A percentile compares a stretch with the other conserved stretches of the same genome.
These are phyloP conservation scores for Antheraea assamensis DNA, from an alignment of 2,888 invertebrate species.

Conservation along the genomic window DNA sequence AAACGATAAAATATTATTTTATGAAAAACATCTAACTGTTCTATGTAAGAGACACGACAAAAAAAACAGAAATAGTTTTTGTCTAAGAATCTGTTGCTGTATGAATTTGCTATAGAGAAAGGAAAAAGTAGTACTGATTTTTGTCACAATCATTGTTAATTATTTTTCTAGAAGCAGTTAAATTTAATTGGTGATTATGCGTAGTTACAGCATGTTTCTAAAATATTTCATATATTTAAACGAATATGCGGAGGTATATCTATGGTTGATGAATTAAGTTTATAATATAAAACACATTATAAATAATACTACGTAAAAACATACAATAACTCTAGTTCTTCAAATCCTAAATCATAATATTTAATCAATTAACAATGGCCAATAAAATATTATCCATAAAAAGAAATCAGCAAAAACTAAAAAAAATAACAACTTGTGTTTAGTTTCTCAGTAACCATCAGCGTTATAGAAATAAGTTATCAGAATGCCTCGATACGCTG, in stretches of 20 bases:
- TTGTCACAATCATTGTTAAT: background rate
- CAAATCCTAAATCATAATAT: background rate
- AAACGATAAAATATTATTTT: too few relatives aligned
- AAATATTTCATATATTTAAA: background rate
- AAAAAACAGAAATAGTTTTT: background rate
- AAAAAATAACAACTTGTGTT: background rate
- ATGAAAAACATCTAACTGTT: too few relatives aligned
- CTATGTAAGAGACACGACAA: too few relatives aligned
- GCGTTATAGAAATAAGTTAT: background rate
- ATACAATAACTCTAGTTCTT: background rate
- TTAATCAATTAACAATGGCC: background rate
- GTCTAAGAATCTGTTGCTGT: background rate
- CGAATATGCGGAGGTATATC: too few relatives aligned
- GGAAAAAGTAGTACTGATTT: background rate
- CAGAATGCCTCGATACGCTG: background rate
- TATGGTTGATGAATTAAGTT: too few relatives aligned
- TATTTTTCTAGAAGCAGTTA: background rate
- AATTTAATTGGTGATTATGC: background rate
- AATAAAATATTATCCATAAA: background rate
- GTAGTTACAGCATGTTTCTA: background rate
- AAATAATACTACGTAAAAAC: background rate
- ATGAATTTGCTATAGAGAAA: background rate
- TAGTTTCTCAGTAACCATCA: background rate
- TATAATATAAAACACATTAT: too few relatives aligned
- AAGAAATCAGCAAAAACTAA: background rate